Conservation (phyloP, 2,113 vertebrate species). For the Cololabis saira region DNA sequence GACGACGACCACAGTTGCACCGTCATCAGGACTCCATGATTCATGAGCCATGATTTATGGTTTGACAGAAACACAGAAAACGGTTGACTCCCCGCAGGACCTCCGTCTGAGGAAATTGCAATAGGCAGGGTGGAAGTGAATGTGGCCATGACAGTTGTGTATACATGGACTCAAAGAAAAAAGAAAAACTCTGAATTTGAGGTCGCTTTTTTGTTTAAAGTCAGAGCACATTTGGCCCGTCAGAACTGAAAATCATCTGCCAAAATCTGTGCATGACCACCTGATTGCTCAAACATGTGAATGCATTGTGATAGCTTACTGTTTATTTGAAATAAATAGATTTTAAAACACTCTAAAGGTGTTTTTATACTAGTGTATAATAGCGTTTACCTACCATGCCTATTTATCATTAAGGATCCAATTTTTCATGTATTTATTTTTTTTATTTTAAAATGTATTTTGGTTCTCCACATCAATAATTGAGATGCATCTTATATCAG, state of each 20-base stretch:
- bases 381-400: too few species aligned
- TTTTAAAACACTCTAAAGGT: neutral
- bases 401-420: too few species aligned
- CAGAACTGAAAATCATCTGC: too few species aligned
- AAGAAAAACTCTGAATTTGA: neutral
- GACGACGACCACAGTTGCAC: slow-evolving; percentile 71
- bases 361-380: neutral
- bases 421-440: too few species aligned
- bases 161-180: neutral
- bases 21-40: slow-evolving; percentile 71
- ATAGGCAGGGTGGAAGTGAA: slow-evolving; percentile 51
- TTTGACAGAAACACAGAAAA: slow-evolving; percentile 68
- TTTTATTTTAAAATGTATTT: too few species aligned
- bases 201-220: slow-evolving; percentile 20
- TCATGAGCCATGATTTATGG: slow-evolving; percentile 65
- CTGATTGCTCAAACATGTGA: too few species aligned
- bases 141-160: slow-evolving; percentile 39
- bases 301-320: too few species aligned
- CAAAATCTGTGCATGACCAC: too few species aligned
- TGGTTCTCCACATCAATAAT: too few species aligned
- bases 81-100: slow-evolving; percentile 63
- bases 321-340: neutral
- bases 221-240: neutral
- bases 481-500: too few species aligned
- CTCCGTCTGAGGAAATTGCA: slow-evolving; percentile 72